Percentiles rank a stretch among this genome's conserved stretches.
Evolutionary conservation across 2,888 invertebrate genomes (phyloP).

Genomic region (Ennomos quercinarius): DNA sequence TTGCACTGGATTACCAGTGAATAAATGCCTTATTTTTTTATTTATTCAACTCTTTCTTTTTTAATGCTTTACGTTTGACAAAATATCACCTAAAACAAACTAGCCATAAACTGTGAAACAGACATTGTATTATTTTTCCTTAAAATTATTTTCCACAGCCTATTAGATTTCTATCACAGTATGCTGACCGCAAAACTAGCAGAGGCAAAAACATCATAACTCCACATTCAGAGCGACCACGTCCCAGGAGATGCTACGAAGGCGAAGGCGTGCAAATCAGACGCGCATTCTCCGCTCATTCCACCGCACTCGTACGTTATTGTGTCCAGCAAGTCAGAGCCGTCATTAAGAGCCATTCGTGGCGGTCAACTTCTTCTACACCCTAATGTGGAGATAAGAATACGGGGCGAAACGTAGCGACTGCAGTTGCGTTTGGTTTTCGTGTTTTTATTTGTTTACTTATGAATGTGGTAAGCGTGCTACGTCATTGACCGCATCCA

Average conservation of each 20-base stretch:
- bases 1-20: too few relatives aligned
- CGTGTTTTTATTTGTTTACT: slow-evolving; percentile 3
- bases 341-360: slow-evolving; percentile 76
- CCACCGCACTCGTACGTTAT: slow-evolving; percentile 49
- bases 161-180: background rate
- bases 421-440: slow-evolving; percentile 1
- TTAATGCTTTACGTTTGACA: too few relatives aligned
- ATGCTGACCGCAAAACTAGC: background rate
- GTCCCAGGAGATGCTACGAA: slow-evolving; percentile 55
- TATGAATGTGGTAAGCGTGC: too few relatives aligned
- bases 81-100: too few relatives aligned
- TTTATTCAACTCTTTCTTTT: too few relatives aligned
- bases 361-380: slow-evolving; percentile 37
- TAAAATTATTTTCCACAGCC: background rate
- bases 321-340: slow-evolving; percentile 53
- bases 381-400: slow-evolving; percentile 23
- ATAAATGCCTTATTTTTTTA: too few relatives aligned
- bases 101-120: too few relatives aligned
- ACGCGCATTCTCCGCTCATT: slow-evolving; percentile 54
- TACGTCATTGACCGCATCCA: too few relatives aligned
- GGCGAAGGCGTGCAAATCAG: slow-evolving; percentile 58
- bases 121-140: too few relatives aligned
- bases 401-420: slow-evolving; percentile 8
- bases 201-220: slow-evolving; percentile 32
- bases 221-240: slow-evolving; percentile 37